A percentile compares a stretch with the other conserved stretches of the same genome.
phyloP scores from a whole-genome alignment of 2,113 vertebrate species.

The Peromyscus maniculatus region DNA sequence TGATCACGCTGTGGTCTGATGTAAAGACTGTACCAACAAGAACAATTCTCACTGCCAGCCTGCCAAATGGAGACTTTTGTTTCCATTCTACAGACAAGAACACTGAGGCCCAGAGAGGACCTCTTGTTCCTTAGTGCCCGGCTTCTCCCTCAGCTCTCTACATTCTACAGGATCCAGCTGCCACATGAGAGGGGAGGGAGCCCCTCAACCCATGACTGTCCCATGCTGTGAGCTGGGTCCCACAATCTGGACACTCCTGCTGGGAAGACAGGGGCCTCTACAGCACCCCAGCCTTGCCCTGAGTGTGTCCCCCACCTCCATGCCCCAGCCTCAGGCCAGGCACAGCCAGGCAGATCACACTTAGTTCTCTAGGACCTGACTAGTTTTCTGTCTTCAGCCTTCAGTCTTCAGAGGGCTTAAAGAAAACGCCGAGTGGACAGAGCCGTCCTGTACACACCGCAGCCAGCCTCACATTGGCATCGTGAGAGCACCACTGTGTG shows the following conservation, averaged over 20 bases:
- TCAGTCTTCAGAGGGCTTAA: fast-evolving
- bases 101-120: background rate
- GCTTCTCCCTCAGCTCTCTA: background rate
- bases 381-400: background rate
- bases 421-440: fast-evolving
- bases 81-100: background rate
- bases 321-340: fast-evolving
- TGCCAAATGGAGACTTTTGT: background rate
- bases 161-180: background rate
- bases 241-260: background rate
- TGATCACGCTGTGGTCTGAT: background rate
- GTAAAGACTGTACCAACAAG: too few relatives aligned
- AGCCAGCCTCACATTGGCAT: too few relatives aligned
- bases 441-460: fast-evolving
- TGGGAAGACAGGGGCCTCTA: background rate
- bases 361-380: fast-evolving
- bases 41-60: background rate
- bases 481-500: fast-evolving
- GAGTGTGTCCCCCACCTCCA: background rate
- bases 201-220: background rate
- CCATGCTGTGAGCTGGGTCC: background rate
- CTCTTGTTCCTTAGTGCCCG: background rate
- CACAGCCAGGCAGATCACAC: fast-evolving
- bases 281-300: background rate
- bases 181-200: too few relatives aligned